Conservation (phyloP, 2,113 vertebrate genomes). For the Ellobius talpinus region DNA sequence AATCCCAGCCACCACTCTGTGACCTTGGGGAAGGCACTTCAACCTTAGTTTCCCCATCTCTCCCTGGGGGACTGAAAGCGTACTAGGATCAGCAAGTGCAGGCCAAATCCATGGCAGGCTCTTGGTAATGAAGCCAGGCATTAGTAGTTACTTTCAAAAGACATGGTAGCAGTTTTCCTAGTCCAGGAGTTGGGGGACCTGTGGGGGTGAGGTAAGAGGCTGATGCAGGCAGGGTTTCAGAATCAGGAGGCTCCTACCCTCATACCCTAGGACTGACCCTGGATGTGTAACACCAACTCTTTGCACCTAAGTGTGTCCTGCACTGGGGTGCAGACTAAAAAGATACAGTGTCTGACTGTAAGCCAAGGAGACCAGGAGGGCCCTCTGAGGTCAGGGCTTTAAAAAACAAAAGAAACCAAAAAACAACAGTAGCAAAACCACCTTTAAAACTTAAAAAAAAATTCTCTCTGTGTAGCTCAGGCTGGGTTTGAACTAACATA, state of each 20-base stretch:
- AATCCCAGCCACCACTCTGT: background rate
- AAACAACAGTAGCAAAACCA: background rate
- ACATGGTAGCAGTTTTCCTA: background rate
- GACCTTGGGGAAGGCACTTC: background rate
- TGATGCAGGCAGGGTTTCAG: background rate
- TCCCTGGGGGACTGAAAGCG: no score
- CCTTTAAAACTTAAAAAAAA: background rate
- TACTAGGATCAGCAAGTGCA: accelerated
- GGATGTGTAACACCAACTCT: background rate
- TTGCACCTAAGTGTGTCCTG: background rate
- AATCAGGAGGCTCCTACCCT: background rate
- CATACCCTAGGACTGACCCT: background rate
- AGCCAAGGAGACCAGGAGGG: background rate
- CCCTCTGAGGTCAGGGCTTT: background rate
- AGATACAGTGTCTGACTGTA: constrained; percentile 47
- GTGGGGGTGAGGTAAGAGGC: no score
- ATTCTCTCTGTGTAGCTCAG: background rate
- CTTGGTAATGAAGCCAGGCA: background rate
- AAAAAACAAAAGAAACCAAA: background rate
- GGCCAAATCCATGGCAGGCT: background rate
- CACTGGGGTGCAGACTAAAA: background rate
- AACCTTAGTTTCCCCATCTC: background rate
- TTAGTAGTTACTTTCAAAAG: background rate
- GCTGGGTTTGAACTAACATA: background rate
- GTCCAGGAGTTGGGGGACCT: background rate